Percentiles rank a stretch among this genome's conserved stretches.
These are phyloP conservation scores for Acanthoscelides obtectus DNA, from an alignment of 2,888 invertebrate genomes.

Conservation along the genomic window DNA sequence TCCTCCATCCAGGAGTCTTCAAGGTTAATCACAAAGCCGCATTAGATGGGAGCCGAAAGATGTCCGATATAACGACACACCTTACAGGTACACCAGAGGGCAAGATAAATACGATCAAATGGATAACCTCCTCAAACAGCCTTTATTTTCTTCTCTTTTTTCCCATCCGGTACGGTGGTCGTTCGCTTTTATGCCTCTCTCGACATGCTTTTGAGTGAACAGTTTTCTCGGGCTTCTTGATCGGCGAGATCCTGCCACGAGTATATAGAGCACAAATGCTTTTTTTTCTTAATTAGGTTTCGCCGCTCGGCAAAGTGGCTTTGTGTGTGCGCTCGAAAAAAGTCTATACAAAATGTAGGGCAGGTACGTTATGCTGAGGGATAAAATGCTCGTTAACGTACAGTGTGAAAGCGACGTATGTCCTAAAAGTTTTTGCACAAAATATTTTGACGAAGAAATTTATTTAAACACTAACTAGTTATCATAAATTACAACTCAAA, in stretches of 20 bases:
- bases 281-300: background rate
- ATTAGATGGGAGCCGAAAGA: background rate
- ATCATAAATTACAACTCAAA: no score
- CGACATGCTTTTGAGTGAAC: background rate
- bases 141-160: background rate
- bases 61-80: background rate
- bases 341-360: background rate
- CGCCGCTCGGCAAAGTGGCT: background rate
- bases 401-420: no score
- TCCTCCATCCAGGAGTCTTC: background rate
- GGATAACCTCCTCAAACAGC: background rate
- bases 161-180: background rate
- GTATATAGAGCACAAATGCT: background rate
- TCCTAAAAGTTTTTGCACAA: no score
- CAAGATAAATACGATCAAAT: background rate
- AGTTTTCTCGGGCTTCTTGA: background rate
- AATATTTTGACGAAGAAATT: no score
- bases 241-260: background rate
- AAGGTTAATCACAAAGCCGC: background rate
- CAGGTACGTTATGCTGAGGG: no score
- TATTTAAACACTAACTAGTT: no score
- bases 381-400: no score
- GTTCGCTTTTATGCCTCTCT: background rate
- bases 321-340: background rate
- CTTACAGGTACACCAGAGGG: background rate